phyloP scores from a whole-genome alignment of 1,140 invertebrate species.

The Pemphigus obesinymphae region DNA sequence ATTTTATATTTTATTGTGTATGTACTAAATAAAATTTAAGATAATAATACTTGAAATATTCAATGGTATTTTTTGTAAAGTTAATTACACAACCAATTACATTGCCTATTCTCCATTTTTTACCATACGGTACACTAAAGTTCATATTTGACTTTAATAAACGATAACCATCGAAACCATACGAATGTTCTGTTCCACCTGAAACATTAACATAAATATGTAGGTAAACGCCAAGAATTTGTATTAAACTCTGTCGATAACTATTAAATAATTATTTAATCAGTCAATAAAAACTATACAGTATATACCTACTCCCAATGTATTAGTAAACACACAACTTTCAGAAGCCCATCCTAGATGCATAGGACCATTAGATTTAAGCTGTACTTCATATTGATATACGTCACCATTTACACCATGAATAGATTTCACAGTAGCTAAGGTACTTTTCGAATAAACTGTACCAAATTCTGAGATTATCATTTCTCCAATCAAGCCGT shows the following conservation, averaged over 20 bases:
- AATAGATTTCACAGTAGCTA: neutral
- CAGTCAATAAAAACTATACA: neutral
- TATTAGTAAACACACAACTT: neutral
- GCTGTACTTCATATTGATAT: conserved; percentile 22
- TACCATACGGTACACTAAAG: neutral
- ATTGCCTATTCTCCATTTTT: conserved; percentile 16
- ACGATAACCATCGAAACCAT: conserved; percentile 7
- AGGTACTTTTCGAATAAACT: neutral
- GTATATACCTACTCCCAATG: neutral
- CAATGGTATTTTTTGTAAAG: neutral
- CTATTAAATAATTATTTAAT: neutral
- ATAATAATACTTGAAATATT: conserved; percentile 12
- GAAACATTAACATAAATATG: too few species aligned
- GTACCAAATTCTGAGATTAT: neutral
- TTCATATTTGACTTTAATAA: neutral
- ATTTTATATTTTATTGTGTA: too few species aligned
- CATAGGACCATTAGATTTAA: neutral
- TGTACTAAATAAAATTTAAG: neutral
- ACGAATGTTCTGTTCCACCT: conserved; percentile 12
- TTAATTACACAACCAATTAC: conserved; percentile 7
- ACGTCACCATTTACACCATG: neutral
- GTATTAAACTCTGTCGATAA: too few species aligned
- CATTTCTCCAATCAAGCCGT: neutral
- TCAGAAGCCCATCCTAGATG: conserved; percentile 9
- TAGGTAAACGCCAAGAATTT: too few species aligned